Evolutionary conservation across 2,113 vertebrate genomes (phyloP), one percentile per base, ranked within the genome.

Genomic region (Pangasianodon gigas): DNA sequence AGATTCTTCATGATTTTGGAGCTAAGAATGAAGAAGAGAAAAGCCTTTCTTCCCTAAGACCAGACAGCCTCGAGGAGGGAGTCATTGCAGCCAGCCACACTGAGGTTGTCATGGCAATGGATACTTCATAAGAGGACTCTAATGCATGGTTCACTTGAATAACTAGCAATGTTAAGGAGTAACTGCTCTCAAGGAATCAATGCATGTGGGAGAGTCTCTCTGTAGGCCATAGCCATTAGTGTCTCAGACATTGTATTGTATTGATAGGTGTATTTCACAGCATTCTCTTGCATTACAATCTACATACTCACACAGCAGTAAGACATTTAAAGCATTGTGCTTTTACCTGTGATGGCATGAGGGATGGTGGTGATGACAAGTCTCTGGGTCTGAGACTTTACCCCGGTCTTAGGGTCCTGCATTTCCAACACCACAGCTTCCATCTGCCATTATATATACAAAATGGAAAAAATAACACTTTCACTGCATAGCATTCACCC

Each of bases 371-470:
- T 94, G 80, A 98, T 94, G 88, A 95, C 95, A 92, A 99, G 96
- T n/a, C 95, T 96, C 95, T 99, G 98, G 0, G 93, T 96, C 93
- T 99, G 97, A 0, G 94, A 97, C 92, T 96, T 97, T 54, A 99
- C 94, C 52, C 98, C 98, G 0, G 93, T 95, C 29, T 97, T 96
- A 0, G 97, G 96, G 89, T 96, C 97, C 95, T 99, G 98, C 98
- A 99, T 99, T 95, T 99, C 97, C 94, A 98, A 95, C 92, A 99
- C 92, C 0, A 98, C 94, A 0, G 94, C 92, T 91, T 99, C 98
- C 0, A 98, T 96, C 98, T 99, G 95, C 71, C 94, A 37, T 65
- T 48, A 54, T n/a, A 87, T 41, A 52, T 37, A 85, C 44, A 71
- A 74, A 90, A 71, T 89, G 87, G 46, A 52, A 84, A 48, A 79